Conservation (phyloP, 2,888 invertebrate species). For the Salticus scenicus region DNA sequence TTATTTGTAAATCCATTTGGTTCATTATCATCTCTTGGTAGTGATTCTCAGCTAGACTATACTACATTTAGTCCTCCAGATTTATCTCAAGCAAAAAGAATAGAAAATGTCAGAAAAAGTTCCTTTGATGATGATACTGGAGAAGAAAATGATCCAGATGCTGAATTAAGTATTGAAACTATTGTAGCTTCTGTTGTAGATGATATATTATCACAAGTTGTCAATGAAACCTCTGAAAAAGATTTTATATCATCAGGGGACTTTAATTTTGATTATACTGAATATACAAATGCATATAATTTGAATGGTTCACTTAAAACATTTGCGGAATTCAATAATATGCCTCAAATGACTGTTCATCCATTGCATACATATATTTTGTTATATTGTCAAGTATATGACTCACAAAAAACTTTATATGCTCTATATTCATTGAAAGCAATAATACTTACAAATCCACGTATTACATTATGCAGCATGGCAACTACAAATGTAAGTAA, state of each 20-base stretch:
- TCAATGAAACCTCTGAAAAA: conserved; percentile 38
- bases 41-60: conserved; percentile 72
- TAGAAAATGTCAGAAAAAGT: conserved; percentile 52
- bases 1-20: conserved; percentile 82
- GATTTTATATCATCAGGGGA: conserved; percentile 60
- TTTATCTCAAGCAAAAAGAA: conserved; percentile 64
- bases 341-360: conserved; percentile 78
- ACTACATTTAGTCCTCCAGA: conserved; percentile 70
- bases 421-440: conserved; percentile 85
- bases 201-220: conserved; percentile 55
- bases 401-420: conserved; percentile 84
- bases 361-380: conserved; percentile 89
- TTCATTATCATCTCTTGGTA: conserved; percentile 75
- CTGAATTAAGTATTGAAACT: conserved; percentile 41
- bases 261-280: conserved; percentile 71
- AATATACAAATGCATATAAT: conserved; percentile 29
- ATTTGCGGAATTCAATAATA: conserved; percentile 33
- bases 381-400: conserved; percentile 86
- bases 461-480: conserved; percentile 84
- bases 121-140: conserved; percentile 67
- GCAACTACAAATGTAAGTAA: conserved; percentile 84
- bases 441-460: conserved; percentile 83
- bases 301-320: conserved; percentile 43
- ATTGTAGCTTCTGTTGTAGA: conserved; percentile 49
- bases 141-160: conserved; percentile 20